Percentiles rank a stretch among this genome's conserved stretches.
Evolutionary conservation across 2,888 invertebrate genomes (phyloP).

Genomic region (Julus scandinavius): DNA sequence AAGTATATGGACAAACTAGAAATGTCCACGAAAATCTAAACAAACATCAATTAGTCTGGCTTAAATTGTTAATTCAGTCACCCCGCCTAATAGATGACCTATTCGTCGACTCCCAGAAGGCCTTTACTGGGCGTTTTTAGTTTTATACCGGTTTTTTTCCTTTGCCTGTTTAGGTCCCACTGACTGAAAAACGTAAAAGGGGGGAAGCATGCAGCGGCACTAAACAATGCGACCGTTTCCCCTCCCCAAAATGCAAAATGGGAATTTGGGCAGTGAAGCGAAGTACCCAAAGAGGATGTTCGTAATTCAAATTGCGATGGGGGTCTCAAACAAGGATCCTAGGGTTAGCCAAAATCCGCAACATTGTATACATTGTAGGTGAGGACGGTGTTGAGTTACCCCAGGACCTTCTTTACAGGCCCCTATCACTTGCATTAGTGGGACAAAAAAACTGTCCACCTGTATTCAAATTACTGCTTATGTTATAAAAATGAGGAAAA

Average conservation of each 20-base stretch:
- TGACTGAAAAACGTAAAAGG: neutral
- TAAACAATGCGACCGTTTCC: neutral
- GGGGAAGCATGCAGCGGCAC: neutral
- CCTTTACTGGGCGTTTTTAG: constrained; percentile 33
- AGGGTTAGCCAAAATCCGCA: constrained; percentile 35
- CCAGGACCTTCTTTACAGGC: neutral
- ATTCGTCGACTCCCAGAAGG: constrained; percentile 2
- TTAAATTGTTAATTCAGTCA: constrained; percentile 35
- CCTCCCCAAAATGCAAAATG: neutral
- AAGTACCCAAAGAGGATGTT: constrained; percentile 1
- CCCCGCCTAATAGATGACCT: neutral
- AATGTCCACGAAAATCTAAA: neutral
- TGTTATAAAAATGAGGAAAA: neutral
- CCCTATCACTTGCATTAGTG: neutral
- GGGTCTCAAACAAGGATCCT: neutral
- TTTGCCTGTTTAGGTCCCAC: neutral
- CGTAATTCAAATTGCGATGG: constrained; percentile 17
- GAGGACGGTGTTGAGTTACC: neutral
- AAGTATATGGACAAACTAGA: neutral
- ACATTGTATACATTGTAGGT: neutral
- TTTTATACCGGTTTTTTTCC: neutral
- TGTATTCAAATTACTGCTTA: neutral
- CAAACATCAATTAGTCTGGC: neutral
- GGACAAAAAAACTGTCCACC: neutral
- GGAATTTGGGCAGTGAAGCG: constrained; percentile 13